These are phyloP conservation scores for Sinella curviseta DNA, from an alignment of 1,140 invertebrate genomes.

Conservation along the genomic window DNA sequence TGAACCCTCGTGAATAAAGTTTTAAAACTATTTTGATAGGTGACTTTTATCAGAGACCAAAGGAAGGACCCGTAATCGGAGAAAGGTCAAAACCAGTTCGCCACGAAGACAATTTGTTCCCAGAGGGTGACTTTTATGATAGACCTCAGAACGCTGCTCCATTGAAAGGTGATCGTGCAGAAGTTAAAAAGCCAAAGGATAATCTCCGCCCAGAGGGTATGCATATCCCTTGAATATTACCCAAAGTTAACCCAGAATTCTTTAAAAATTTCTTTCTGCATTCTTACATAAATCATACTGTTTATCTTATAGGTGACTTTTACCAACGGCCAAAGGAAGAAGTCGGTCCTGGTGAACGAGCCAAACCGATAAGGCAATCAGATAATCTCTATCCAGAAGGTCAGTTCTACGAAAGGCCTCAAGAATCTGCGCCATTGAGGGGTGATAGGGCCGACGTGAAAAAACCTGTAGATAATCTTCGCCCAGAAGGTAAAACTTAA, in stretches of 20 bases:
- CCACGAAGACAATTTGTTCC: constrained; percentile 64
- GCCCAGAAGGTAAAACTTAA: no score
- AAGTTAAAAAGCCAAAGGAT: constrained; percentile 63
- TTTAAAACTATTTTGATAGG: no score
- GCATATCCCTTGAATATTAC: constrained; percentile 62
- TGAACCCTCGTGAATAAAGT: no score
- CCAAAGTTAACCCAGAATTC: no score
- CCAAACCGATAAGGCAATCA: background rate
- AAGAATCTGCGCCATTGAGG: constrained; percentile 24
- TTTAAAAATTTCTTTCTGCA: constrained; percentile 22
- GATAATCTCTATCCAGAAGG: constrained; percentile 34
- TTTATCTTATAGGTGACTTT: constrained; percentile 10
- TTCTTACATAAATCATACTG: constrained; percentile 40
- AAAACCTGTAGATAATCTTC: constrained; percentile 55
- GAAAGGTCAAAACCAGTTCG: constrained; percentile 58
- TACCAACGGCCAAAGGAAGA: background rate
- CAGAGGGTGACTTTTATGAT: constrained; percentile 58
- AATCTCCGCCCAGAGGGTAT: constrained; percentile 57
- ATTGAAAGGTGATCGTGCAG: constrained; percentile 38
- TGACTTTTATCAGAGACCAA: constrained; percentile 25
- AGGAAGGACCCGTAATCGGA: constrained; percentile 53
- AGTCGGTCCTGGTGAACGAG: background rate
- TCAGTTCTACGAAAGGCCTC: constrained; percentile 22
- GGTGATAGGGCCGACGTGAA: constrained; percentile 51
- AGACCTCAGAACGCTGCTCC: constrained; percentile 34